Base-by-base conservation (phyloP, 2,888 invertebrate species). In the Scelioninae gen. 1 region DNA sequence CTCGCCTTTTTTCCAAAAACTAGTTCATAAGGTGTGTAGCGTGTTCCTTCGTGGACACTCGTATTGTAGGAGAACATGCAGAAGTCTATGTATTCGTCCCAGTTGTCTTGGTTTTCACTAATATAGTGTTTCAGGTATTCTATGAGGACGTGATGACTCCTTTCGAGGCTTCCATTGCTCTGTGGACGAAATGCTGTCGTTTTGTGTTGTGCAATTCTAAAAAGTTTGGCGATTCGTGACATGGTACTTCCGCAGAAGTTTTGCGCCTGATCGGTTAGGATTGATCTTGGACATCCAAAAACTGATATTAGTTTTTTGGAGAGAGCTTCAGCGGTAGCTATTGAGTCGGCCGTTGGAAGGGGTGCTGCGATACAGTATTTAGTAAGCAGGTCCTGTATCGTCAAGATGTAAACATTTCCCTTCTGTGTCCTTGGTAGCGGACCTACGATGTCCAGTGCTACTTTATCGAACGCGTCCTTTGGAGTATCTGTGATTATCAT, bases 401-500 rank as follows among this genome's bases (percentile, higher is more conserved):
- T 53, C 31, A 53, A 6, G 10, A 53, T 4, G n/a, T 53, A 53
- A 11, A 10, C 2, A n/a, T 53, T 9, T 1, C 31, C 29, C 0
- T 5, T 53, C 9, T 10, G 11, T 10, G 53, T 31, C 5, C 0
- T n/a, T 6, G 53, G 53, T 29, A 53, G 11, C 6, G 53, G 53
- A 1, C 53, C 53, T 10, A 53, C 53, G 9, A 53, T 53, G 31
- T 53, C 53, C 11, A 53, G 11, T 10, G 13, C 15, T 5, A 53
- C n/a, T n/a, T 53, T 53, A 6, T 53, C 53, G 15, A 53, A 53
- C 3, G 31, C 31, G 29, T 53, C 31, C 0, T 31, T 9, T 11
- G 53, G 53, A 11, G 53, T 53, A n/a, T 53, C 53, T 7, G 53
- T 53, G 8, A 53, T 53, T 31, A 53, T 31, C 53, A 53, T 53